These are phyloP conservation scores for Zygogramma bicolorata DNA, from an alignment of 2,888 invertebrate genomes.

Conservation along the genomic window DNA sequence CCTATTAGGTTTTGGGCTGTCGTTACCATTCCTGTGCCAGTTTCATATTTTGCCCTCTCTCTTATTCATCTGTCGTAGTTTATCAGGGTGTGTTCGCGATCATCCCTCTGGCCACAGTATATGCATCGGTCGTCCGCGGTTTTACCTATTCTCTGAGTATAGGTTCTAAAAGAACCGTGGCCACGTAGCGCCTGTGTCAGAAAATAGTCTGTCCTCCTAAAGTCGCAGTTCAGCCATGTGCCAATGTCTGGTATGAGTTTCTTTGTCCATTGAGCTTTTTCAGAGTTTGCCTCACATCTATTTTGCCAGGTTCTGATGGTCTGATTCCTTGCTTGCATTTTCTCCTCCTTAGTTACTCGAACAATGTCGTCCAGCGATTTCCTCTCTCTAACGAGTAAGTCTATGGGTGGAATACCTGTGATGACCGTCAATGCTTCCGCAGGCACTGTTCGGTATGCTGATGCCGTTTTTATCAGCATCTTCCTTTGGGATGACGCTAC, in stretches of 20 bases:
- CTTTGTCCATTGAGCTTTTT: too few relatives aligned
- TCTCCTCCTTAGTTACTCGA: too few relatives aligned
- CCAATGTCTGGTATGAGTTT: not conserved
- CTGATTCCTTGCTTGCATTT: too few relatives aligned
- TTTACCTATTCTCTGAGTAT: not conserved
- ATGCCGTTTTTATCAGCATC: slow-evolving; percentile 10
- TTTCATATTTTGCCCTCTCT: not conserved
- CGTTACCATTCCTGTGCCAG: not conserved
- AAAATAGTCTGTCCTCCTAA: not conserved
- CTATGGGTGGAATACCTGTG: slow-evolving; percentile 15
- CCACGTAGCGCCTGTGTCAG: not conserved
- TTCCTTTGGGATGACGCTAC: slow-evolving; percentile 3
- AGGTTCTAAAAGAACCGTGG: not conserved
- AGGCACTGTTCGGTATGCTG: slow-evolving; percentile 34
- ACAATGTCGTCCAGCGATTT: too few relatives aligned
- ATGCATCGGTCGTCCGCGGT: not conserved
- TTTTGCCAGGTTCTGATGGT: too few relatives aligned
- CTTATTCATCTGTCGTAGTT: not conserved
- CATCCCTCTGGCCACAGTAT: not conserved
- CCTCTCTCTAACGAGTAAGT: too few relatives aligned
- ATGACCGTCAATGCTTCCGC: slow-evolving; percentile 22
- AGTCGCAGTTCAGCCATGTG: not conserved
- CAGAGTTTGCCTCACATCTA: too few relatives aligned
- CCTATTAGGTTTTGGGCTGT: too few relatives aligned
- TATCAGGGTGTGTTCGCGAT: not conserved